phyloP scores from a whole-genome alignment of 1,140 invertebrate species.

The Drosophila virilis region DNA sequence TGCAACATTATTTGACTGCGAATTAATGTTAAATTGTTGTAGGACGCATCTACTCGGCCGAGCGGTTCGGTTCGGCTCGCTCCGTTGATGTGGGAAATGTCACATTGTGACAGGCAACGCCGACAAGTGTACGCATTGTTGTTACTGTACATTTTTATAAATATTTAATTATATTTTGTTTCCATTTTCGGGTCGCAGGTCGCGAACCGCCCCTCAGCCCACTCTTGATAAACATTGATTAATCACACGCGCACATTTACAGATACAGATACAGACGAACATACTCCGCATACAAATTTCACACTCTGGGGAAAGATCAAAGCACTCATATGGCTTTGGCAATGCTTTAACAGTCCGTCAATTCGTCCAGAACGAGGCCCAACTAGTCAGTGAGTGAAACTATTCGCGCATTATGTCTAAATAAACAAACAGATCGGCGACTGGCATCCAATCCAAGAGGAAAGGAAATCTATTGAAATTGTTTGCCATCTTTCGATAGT shows the following conservation, averaged over 20 bases:
- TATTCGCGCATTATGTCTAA: constrained; percentile 81
- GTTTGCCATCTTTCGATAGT: constrained; percentile 37
- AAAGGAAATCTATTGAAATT: constrained; percentile 43
- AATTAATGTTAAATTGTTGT: constrained; percentile 82
- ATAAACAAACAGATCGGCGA: constrained; percentile 67
- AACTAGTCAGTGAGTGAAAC: constrained; percentile 69
- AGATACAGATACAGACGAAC: constrained; percentile 8
- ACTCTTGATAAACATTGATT: constrained; percentile 72
- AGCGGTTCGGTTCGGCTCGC: constrained; percentile 22
- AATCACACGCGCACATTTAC: constrained; percentile 58
- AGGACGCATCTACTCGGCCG: constrained; percentile 52
- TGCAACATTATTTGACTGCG: constrained; percentile 80
- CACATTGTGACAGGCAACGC: constrained; percentile 71
- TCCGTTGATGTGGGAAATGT: constrained; percentile 80
- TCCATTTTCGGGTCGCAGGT: constrained; percentile 59
- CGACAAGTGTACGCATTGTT: constrained; percentile 76
- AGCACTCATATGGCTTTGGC: constrained; percentile 46
- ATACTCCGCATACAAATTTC: constrained; percentile 35
- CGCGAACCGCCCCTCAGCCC: constrained; percentile 10
- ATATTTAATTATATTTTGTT: constrained; percentile 80
- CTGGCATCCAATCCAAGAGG: constrained; percentile 48
- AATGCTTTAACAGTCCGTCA: constrained; percentile 47
- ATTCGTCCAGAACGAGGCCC: constrained; percentile 33
- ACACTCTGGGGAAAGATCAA: constrained; percentile 66
- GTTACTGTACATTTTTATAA: constrained; percentile 77